phyloP scores from a whole-genome alignment of 2,113 vertebrate genomes.

The Rhabdornis inornatus region DNA sequence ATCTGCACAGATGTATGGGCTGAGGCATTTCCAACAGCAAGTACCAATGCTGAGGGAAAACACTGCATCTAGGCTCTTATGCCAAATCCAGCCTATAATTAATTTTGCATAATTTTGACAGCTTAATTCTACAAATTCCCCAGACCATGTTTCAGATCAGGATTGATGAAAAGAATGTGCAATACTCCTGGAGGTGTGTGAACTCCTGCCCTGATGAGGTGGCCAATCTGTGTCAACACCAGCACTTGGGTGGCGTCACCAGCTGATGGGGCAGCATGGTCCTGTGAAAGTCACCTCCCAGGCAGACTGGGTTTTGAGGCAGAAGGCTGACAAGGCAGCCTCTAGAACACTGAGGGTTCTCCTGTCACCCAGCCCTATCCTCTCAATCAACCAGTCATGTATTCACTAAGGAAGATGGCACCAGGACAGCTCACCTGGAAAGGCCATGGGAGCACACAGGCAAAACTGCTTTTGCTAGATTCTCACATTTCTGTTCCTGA shows the following conservation, averaged over 20 bases:
- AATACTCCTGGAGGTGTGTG: not conserved
- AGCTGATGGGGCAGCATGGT: rapidly evolving
- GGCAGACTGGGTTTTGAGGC: not conserved
- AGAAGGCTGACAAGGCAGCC: not conserved
- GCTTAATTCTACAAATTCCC: slow-evolving; percentile 5
- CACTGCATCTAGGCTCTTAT: not conserved
- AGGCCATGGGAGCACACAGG: not conserved
- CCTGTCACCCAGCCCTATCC: not conserved
- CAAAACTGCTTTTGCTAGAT: not conserved
- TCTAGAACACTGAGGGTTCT: not conserved
- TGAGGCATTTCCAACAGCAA: not conserved
- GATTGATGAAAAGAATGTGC: not conserved
- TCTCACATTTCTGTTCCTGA: not conserved
- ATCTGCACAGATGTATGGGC: not conserved
- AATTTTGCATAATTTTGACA: slow-evolving; percentile 18
- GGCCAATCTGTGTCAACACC: rapidly evolving
- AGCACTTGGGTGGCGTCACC: not conserved
- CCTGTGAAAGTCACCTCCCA: rapidly evolving
- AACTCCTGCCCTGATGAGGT: not conserved
- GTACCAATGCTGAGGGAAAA: not conserved
- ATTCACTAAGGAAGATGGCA: not conserved
- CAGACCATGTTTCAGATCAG: rapidly evolving
- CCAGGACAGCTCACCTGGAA: not conserved
- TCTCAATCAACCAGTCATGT: not conserved
- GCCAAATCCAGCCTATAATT: slow-evolving; percentile 18